Evolutionary conservation across 2,797 vertebrate species (phyloP).

Genomic region (Pampus argenteus): DNA sequence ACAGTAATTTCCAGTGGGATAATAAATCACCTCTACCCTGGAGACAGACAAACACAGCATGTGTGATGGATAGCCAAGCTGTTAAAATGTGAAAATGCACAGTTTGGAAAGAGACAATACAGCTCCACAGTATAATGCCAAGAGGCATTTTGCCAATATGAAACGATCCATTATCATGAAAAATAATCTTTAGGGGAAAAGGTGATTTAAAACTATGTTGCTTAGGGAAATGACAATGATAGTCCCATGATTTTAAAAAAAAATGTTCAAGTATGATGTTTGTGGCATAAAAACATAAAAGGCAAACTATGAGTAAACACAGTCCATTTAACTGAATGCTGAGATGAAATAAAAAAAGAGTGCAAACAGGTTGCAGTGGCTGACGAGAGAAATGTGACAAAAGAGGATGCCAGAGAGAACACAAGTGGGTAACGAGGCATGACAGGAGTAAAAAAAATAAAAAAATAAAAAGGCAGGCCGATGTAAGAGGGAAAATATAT

Average conservation of each 20-base stretch:
- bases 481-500: slow-evolving; percentile 43
- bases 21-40: slow-evolving; percentile 79
- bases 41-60: slow-evolving; percentile 70
- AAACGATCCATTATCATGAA: slow-evolving; percentile 73
- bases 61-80: slow-evolving; percentile 76
- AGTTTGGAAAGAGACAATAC: slow-evolving; percentile 69
- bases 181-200: slow-evolving; percentile 68
- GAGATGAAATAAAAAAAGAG: slow-evolving; percentile 23
- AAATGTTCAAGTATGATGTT: neutral
- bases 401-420: slow-evolving; percentile 38
- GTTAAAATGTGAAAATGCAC: slow-evolving; percentile 75
- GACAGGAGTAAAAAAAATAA: slow-evolving; percentile 21
- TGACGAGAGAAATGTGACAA: slow-evolving; percentile 30
- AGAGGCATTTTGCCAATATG: slow-evolving; percentile 63
- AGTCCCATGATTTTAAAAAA: slow-evolving; percentile 21
- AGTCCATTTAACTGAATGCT: slow-evolving; percentile 19
- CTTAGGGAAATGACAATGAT: slow-evolving; percentile 53
- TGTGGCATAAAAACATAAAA: slow-evolving; percentile 37
- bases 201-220: slow-evolving; percentile 66
- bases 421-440: slow-evolving; percentile 34
- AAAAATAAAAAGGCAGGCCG: slow-evolving; percentile 50
- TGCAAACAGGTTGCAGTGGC: slow-evolving; percentile 31
- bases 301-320: slow-evolving; percentile 20
- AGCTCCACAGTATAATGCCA: slow-evolving; percentile 52
- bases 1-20: slow-evolving; percentile 71